Evolutionary conservation across 2,113 vertebrate species (phyloP), one percentile per base, ranked within the genome.

Genomic region (Oenanthe oenanthe): DNA sequence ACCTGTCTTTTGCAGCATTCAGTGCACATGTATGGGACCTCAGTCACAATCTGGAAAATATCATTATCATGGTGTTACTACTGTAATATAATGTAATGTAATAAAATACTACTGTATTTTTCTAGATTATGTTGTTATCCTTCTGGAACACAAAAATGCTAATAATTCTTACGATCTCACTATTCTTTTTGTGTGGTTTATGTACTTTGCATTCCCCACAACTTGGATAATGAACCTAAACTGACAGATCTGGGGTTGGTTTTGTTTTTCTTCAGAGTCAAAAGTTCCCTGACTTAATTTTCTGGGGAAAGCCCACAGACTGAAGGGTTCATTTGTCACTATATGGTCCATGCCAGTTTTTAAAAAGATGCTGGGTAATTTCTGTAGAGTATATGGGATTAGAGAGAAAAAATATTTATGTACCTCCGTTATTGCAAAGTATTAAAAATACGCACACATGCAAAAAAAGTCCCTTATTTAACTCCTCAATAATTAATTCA

Each of bases 381-480:
- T 80, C 17, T 76, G 11, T 43, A 13, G 28, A 57, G 7, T 82
- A 22, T 40, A 43, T 20, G 22, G 2, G 7, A 74, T 13, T 65
- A 68, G 6, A 63, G n/a, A 48, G 25, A 57, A 84, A 77, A 84
- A 87, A 20, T 7, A 34, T 34, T 53, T 66, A 7, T 38, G 9
- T 48, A 42, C 5, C 7, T 47, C 6, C 19, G 4, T 40, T 1
- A 0, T 26, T 82, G 8, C 5, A 13, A 71, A 81, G 5, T 0
- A 0, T 74, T 70, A 29, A 63, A 83, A 19, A 45, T 1, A 1
- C 13, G 8, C 25, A 40, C 4, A 28, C 28, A 42, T 19, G 20
- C 29, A 10, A 12, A 70, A 28, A 28, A 17, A 0, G 4, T 79
- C 7, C 7, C 11, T 14, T 36, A 36, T 36, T 36, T 80, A 83